Evolutionary conservation across 2,888 invertebrate species (phyloP), one percentile per base, ranked within the genome.

Genomic region (Patella depressa): DNA sequence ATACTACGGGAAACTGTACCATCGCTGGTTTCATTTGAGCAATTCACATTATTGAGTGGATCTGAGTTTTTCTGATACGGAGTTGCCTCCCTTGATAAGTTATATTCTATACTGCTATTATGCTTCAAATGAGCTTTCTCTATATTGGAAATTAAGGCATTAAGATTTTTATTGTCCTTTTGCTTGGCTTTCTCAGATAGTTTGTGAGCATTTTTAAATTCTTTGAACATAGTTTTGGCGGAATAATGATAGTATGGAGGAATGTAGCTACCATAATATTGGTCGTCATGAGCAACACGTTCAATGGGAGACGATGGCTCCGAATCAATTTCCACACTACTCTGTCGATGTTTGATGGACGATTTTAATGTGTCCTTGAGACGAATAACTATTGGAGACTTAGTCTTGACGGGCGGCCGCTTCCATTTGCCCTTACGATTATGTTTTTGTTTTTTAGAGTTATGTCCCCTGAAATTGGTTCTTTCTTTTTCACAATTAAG

Each of bases 91-190:
- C 73, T 72, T 45, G 78, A 80, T 5, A 85, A 79, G 73, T 85
- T 85, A 55, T 73, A 82, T 55, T 83, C 84, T 14, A 83, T 74
- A 71, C 80, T 76, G 15, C 72, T 72, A 12, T 77, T 72, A 53
- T 89, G 88, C 78, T 90, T 90, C 72, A 78, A 80, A 77, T 90
- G 89, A 71, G 87, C 87, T 78, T 90, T 89, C 79, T 90, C 88
- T 24, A 90, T 86, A 29, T 88, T 89, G 55, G 88, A 88, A 59
- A 90, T 87, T 76, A 91, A 87, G 79, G 89, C 89, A 81, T 87
- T 87, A 78, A 90, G 82, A 83, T 91, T 90, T 82, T 91, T 90
- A 53, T 85, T 84, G 75, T 88, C 88, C 78, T 87, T 88, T 72
- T 86, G 84, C 59, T 78, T 79, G 72, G 65, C 76, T n/a, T 77